Evolutionary conservation across 2,888 invertebrate genomes (phyloP).

Genomic region (Byasa hedistus): DNA sequence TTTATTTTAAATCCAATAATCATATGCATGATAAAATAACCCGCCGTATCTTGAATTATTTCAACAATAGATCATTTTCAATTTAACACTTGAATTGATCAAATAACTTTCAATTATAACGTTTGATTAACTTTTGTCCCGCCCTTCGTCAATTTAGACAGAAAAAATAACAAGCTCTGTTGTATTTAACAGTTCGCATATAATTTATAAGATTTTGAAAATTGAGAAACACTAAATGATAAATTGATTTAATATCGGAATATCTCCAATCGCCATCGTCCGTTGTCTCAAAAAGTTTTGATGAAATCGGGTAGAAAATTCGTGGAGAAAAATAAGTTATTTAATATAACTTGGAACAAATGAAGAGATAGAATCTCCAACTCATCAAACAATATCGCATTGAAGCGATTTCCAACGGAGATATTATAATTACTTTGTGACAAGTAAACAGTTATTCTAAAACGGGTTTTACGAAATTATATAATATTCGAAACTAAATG

Average conservation of each 20-base stretch:
- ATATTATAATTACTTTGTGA: slow-evolving; percentile 1
- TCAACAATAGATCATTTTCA: neutral
- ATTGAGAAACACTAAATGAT: neutral
- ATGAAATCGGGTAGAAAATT: slow-evolving; percentile 42
- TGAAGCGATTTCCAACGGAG: neutral
- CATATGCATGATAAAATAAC: neutral
- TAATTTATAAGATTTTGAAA: neutral
- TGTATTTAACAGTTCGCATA: neutral
- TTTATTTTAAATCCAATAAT: slow-evolving; percentile 2
- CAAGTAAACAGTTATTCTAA: slow-evolving; percentile 4
- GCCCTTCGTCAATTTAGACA: no score
- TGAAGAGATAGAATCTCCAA: slow-evolving; percentile 45
- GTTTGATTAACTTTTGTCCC: no score
- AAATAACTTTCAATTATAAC: no score
- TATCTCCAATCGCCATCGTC: slow-evolving; percentile 29
- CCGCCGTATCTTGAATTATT: neutral
- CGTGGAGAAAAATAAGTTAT: slow-evolving; percentile 50
- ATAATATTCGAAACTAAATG: no score
- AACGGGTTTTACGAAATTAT: neutral
- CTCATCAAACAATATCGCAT: slow-evolving; percentile 38
- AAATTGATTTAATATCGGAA: slow-evolving; percentile 6
- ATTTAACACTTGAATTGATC: neutral
- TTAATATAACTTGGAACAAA: slow-evolving; percentile 51
- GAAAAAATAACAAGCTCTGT: no score
- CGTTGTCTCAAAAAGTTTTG: slow-evolving; percentile 44